These are phyloP conservation scores for Petrosia ficiformis DNA, from an alignment of 37 sponge, comb jelly and placozoan species.

Conservation along the genomic window DNA sequence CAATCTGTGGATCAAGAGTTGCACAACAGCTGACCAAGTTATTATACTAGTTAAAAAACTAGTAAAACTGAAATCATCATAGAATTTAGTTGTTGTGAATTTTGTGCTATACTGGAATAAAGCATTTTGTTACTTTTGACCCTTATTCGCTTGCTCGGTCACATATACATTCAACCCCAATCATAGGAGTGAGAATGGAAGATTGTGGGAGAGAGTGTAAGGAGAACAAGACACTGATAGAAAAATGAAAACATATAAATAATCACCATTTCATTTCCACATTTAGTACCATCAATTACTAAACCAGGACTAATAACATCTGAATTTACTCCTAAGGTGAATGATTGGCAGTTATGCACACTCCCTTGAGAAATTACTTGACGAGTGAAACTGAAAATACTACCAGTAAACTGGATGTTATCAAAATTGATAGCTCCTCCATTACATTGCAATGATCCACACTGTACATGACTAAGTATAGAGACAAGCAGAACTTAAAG, in stretches of 20 bases:
- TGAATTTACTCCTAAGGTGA: slow-evolving; percentile 17
- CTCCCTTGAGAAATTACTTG: neutral
- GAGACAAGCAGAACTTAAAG: too few species aligned
- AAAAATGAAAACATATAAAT: too few species aligned
- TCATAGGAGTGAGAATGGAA: neutral
- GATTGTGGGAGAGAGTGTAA: neutral
- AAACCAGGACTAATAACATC: slow-evolving; percentile 47
- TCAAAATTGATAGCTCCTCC: neutral
- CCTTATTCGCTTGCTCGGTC: too few species aligned
- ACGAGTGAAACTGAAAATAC: neutral
- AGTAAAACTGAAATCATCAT: too few species aligned
- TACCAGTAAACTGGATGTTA: neutral
- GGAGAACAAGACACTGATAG: neutral
- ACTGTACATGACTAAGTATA: slow-evolving; percentile 23
- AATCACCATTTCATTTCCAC: slow-evolving; percentile 41
- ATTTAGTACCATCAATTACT: slow-evolving; percentile 55
- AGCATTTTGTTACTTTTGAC: too few species aligned
- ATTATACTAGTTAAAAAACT: too few species aligned
- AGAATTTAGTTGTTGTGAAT: too few species aligned
- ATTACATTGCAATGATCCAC: slow-evolving; percentile 56
- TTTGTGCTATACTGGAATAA: too few species aligned
- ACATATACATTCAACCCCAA: neutral
- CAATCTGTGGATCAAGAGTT: too few species aligned
- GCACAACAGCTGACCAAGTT: too few species aligned
- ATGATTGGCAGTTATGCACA: slow-evolving; percentile 34